These are phyloP conservation scores for Oscheius onirici DNA, from an alignment of 2,888 invertebrate genomes.

Conservation along the genomic window DNA sequence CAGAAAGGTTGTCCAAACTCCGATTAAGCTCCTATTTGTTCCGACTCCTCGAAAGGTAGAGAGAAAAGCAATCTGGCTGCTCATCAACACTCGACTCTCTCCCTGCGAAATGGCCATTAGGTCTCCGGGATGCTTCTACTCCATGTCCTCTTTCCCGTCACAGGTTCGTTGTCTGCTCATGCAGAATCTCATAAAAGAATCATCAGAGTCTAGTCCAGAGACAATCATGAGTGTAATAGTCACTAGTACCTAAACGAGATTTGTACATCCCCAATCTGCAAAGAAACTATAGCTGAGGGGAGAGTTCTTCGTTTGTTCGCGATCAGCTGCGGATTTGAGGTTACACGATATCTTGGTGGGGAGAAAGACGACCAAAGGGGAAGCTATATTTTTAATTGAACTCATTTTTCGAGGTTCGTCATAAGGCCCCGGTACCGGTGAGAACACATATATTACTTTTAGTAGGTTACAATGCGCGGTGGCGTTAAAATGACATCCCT, in stretches of 20 bases:
- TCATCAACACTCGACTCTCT: conserved; percentile 22
- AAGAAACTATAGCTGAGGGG: no score
- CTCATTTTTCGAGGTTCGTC: no score
- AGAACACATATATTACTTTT: no score
- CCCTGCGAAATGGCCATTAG: conserved; percentile 9
- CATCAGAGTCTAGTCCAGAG: neutral
- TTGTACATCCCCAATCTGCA: conserved; percentile 15
- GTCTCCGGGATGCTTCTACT: conserved; percentile 5
- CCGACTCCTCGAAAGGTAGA: neutral
- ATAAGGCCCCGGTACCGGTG: no score
- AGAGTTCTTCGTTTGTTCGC: no score
- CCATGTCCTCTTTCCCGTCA: neutral
- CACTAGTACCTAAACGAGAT: conserved; percentile 8
- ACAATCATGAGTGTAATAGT: neutral
- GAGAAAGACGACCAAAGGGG: no score
- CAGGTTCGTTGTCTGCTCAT: neutral
- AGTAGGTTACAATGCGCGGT: no score
- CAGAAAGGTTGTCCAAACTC: no score
- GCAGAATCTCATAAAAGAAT: conserved; percentile 8
- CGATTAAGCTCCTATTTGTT: neutral
- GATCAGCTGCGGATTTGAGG: no score
- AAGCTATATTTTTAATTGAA: no score
- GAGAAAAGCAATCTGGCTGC: conserved; percentile 7
- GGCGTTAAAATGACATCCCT: no score
- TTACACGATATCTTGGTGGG: no score